Conservation (phyloP, 2,797 vertebrate species). For the Paramormyrops hopkinsi region DNA sequence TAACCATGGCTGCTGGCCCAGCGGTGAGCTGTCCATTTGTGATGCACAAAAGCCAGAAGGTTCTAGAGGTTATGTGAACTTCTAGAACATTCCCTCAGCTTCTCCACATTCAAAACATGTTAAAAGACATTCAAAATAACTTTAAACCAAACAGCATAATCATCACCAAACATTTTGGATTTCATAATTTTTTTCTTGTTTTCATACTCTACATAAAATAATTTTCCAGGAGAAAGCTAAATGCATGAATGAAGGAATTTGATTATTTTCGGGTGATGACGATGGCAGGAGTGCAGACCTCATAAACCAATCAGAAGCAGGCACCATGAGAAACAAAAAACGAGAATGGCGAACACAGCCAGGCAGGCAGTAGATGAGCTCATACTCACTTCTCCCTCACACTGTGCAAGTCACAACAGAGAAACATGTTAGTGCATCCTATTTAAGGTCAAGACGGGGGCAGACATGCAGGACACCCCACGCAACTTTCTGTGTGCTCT, state of each 20-base stretch:
- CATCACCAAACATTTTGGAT: conserved; percentile 8
- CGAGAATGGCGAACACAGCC: conserved; percentile 37
- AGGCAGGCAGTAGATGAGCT: conserved; percentile 45
- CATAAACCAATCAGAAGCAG: conserved; percentile 7
- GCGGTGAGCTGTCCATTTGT: background rate
- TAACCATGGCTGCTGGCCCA: background rate
- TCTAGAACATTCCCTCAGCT: conserved; percentile 18
- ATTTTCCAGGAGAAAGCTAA: background rate
- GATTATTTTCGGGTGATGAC: background rate
- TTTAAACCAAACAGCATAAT: background rate
- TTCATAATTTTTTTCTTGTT: background rate
- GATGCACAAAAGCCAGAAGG: background rate
- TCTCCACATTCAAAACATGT: background rate
- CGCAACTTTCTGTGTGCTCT: background rate
- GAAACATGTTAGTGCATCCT: conserved; percentile 66
- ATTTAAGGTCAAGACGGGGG: background rate
- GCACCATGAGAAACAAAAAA: conserved; percentile 28
- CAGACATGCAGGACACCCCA: background rate
- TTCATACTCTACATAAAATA: background rate
- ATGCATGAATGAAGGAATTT: background rate
- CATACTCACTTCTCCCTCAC: conserved; percentile 97
- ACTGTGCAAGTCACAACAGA: conserved; percentile 81
- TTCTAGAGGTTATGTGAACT: conserved; percentile 23
- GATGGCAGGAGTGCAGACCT: background rate
- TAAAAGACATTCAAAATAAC: background rate